Percentiles rank a stretch among this genome's conserved stretches.
Evolutionary conservation across 1,140 invertebrate species (phyloP).

Genomic region (Manduca sexta): DNA sequence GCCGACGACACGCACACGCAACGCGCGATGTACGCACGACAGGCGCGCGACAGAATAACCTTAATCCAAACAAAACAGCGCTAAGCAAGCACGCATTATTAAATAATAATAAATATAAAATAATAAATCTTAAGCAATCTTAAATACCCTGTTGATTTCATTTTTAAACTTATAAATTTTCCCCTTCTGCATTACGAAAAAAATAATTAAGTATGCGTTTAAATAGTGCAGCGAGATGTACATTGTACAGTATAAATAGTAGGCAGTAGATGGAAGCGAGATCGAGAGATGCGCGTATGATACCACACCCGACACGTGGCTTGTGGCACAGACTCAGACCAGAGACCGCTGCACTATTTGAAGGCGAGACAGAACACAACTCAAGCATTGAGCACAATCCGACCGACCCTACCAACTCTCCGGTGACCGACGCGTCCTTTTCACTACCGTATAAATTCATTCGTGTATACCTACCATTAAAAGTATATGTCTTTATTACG

Average conservation of each 20-base stretch:
- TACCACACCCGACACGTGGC: too few relatives aligned
- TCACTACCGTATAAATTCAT: slow-evolving; percentile 64
- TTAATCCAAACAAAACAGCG: slow-evolving; percentile 32
- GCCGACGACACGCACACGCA: neutral
- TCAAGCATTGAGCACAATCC: slow-evolving; percentile 23
- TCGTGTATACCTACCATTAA: slow-evolving; percentile 64
- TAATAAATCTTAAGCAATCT: slow-evolving; percentile 69
- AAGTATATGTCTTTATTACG: slow-evolving; percentile 73
- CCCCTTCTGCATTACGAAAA: slow-evolving; percentile 37
- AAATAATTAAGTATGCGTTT: slow-evolving; percentile 1
- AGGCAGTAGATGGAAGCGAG: neutral
- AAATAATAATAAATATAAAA: slow-evolving; percentile 67
- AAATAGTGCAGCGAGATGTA: neutral
- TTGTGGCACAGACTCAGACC: too few relatives aligned
- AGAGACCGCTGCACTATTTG: neutral
- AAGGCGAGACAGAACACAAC: slow-evolving; percentile 5
- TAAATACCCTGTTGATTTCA: slow-evolving; percentile 72
- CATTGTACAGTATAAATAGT: neutral
- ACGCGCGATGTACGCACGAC: neutral
- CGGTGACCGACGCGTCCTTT: slow-evolving; percentile 20
- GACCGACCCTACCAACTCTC: slow-evolving; percentile 15
- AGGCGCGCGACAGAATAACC: neutral
- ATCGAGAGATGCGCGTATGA: too few relatives aligned
- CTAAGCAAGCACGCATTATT: slow-evolving; percentile 25
- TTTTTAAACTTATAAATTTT: slow-evolving; percentile 45